These are phyloP conservation scores for Calliopum simillimum DNA, from an alignment of 2,888 invertebrate genomes.

Conservation along the genomic window DNA sequence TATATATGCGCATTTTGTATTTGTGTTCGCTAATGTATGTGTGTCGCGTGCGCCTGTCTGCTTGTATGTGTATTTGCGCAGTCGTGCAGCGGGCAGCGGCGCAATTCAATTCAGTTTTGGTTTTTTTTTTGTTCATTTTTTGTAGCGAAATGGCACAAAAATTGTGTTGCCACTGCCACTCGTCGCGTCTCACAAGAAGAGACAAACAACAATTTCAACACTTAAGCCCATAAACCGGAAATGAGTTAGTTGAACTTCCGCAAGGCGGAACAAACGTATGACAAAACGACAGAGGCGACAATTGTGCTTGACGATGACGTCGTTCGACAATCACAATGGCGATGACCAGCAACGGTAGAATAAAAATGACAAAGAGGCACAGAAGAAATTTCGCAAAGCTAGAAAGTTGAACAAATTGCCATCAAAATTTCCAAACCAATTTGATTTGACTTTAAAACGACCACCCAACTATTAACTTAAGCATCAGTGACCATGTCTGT, in stretches of 20 bases:
- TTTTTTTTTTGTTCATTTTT: neutral
- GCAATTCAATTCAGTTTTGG: neutral
- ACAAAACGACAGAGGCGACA: conserved; percentile 14
- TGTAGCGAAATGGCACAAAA: conserved; percentile 24
- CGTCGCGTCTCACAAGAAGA: conserved; percentile 26
- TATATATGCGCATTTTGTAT: neutral
- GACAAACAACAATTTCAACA: conserved; percentile 23
- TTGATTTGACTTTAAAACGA: conserved; percentile 31
- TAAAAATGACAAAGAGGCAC: conserved; percentile 12
- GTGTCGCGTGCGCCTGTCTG: conserved; percentile 41
- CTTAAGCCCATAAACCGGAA: conserved; percentile 58
- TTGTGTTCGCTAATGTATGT: conserved; percentile 29
- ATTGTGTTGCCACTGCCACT: conserved; percentile 35
- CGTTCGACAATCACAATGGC: neutral
- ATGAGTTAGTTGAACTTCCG: conserved; percentile 65
- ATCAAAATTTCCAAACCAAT: conserved; percentile 32
- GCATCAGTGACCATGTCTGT: too few relatives aligned
- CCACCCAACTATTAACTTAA: too few relatives aligned
- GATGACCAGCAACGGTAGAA: conserved; percentile 25
- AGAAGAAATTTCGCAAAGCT: conserved; percentile 12
- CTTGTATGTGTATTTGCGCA: conserved; percentile 36
- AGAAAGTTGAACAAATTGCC: conserved; percentile 24
- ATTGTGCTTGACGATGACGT: neutral
- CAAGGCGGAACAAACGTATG: conserved; percentile 49
- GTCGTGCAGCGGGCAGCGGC: neutral